Evolutionary conservation across 2,888 invertebrate genomes (phyloP), one percentile per base, ranked within the genome.

Genomic region (Pegoplata infirma): DNA sequence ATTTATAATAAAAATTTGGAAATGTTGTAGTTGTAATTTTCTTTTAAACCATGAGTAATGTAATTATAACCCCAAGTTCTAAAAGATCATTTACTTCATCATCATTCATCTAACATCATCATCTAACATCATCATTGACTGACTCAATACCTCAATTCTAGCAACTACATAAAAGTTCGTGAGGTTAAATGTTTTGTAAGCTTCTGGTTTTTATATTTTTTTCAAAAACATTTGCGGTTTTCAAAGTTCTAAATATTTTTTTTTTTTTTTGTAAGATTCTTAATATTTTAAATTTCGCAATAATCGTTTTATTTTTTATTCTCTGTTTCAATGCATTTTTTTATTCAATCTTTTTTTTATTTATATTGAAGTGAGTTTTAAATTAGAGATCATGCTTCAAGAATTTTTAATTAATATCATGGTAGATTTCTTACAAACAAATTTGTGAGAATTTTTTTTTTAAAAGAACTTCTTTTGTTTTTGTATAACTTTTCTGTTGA

Each of bases 341-440:
- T n/a, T n/a, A n/a, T 69, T 16, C 6, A 32, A 25, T 49, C 19
- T 51, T 69, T 14, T 23, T n/a, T 53, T 14, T 44, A 12, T 71
- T 53, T 61, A n/a, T n/a, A 8, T 61, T 61, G 5, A 28, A 16
- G 71, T 16, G 21, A 32, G n/a, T 7, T 53, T 61, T 21, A 25
- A 59, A 46, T 51, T 61, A 53, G 46, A 61, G 19, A 55, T 63
- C 55, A 63, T 63, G 47, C 72, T 72, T 72, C 17, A 63, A 53
- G 63, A 56, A 63, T 55, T 63, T 56, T 72, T 36, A 63, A 63
- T 63, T 63, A 46, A 32, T 32, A 40, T n/a, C n/a, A n/a, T 40
- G 36, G 36, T n/a, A 40, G 36, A 5, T 40, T 40, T 40, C n/a
- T n/a, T n/a, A 40, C n/a, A 40, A 40, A 25, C 25, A n/a, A 32